Evolutionary conservation across 1,140 invertebrate genomes (phyloP).

Genomic region (Leptonema lineaticorne): DNA sequence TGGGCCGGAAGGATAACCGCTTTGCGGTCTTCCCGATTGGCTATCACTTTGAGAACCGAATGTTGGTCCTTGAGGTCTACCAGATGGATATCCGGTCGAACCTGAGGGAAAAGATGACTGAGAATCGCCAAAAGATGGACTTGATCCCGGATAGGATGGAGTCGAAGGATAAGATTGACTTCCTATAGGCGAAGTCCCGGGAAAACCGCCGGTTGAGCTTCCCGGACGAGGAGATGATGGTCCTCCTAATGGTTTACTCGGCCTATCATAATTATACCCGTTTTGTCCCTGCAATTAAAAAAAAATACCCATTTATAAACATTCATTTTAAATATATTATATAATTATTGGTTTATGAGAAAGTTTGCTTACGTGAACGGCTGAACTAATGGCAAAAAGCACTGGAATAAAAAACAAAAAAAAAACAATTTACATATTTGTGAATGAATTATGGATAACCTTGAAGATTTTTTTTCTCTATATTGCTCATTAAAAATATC

Average conservation of each 20-base stretch:
- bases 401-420: slow-evolving; percentile 29
- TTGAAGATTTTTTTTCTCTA: too few relatives aligned
- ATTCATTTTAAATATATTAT: neutral
- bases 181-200: slow-evolving; percentile 16
- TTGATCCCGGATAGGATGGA: slow-evolving; percentile 33
- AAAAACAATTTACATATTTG: neutral
- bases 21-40: slow-evolving; percentile 36
- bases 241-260: slow-evolving; percentile 35
- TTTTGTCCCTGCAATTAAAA: slow-evolving; percentile 30
- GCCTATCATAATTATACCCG: slow-evolving; percentile 37
- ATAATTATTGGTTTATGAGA: neutral
- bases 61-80: slow-evolving; percentile 33
- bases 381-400: slow-evolving; percentile 31
- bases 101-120: slow-evolving; percentile 40
- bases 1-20: slow-evolving; percentile 42
- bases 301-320: neutral
- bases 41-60: slow-evolving; percentile 26
- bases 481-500: too few relatives aligned
- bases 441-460: too few relatives aligned
- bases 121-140: slow-evolving; percentile 32
- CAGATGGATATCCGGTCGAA: slow-evolving; percentile 46
- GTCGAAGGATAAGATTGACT: slow-evolving; percentile 31
- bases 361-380: slow-evolving; percentile 31
- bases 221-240: slow-evolving; percentile 33
- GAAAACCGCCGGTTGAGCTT: slow-evolving; percentile 21